phyloP scores from a whole-genome alignment of 2,888 invertebrate species.

The Graphium colonna region DNA sequence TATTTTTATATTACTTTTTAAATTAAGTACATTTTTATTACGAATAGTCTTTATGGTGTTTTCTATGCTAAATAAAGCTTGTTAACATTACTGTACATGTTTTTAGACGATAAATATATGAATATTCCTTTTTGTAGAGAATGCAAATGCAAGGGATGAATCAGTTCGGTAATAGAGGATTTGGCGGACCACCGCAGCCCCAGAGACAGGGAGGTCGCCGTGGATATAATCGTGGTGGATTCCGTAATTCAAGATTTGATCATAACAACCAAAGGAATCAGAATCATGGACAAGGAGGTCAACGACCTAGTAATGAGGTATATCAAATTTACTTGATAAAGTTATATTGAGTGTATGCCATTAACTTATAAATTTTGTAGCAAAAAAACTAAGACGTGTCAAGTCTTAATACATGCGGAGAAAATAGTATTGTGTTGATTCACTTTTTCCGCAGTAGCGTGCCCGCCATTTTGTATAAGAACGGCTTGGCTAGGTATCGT shows the following conservation, averaged over 20 bases:
- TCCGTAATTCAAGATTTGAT: constrained; percentile 70
- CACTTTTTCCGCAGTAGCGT: too few relatives aligned
- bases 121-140: constrained; percentile 17
- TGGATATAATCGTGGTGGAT: constrained; percentile 52
- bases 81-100: neutral
- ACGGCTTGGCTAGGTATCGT: neutral
- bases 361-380: too few relatives aligned
- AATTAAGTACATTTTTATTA: too few relatives aligned
- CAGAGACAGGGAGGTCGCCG: constrained; percentile 67
- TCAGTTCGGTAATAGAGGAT: constrained; percentile 66
- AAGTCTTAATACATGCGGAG: too few relatives aligned
- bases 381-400: too few relatives aligned
- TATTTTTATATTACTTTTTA: neutral
- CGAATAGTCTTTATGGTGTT: neutral
- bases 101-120: neutral
- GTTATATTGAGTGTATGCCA: neutral
- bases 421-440: too few relatives aligned
- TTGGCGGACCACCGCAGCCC: constrained; percentile 71
- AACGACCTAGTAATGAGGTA: constrained; percentile 66
- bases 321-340: constrained; percentile 6
- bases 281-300: constrained; percentile 63
- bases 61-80: neutral
- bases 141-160: constrained; percentile 73
- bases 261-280: constrained; percentile 48
- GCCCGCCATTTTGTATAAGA: constrained; percentile 22